A percentile compares a stretch with the other conserved stretches of the same genome.
Conservation (phyloP, 30 jellyfish, hydroid and myxozoan genomes). For the Hydractinia echinata region DNA sequence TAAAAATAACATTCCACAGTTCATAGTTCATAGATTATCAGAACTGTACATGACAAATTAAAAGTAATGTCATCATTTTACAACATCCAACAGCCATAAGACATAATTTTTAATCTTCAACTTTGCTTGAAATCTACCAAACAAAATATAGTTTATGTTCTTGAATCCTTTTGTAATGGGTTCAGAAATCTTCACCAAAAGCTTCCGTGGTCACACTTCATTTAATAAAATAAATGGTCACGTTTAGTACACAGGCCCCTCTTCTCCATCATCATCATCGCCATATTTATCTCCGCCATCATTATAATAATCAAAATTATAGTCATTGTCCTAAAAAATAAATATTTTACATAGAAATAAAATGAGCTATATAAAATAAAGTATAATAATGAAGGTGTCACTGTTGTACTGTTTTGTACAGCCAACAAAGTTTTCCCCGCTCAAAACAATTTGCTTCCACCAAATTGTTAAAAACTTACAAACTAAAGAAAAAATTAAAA, state of each 20-base stretch:
- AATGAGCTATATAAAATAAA: not conserved
- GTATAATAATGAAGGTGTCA: not conserved
- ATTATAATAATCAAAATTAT: constrained; percentile 64
- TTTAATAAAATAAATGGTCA: not conserved
- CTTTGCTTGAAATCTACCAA: too few relatives aligned
- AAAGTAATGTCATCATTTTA: too few relatives aligned
- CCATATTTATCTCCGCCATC: constrained; percentile 88
- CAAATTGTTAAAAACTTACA: too few relatives aligned
- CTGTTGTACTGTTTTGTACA: not conserved
- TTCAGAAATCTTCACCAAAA: not conserved
- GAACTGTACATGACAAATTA: too few relatives aligned
- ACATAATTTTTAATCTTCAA: too few relatives aligned
- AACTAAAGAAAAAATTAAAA: too few relatives aligned
- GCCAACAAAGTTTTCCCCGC: too few relatives aligned
- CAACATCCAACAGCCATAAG: too few relatives aligned
- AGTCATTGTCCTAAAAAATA: constrained; percentile 58
- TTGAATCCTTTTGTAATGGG: not conserved
- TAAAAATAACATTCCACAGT: too few relatives aligned
- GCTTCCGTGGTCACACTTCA: not conserved
- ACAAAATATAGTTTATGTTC: too few relatives aligned
- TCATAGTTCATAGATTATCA: too few relatives aligned
- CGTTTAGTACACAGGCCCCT: constrained; percentile 75
- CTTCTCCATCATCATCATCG: constrained; percentile 92
- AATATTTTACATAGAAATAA: not conserved
- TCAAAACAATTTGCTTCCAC: too few relatives aligned